Evolutionary conservation across 1,140 invertebrate species (phyloP), one percentile per base, ranked within the genome.

Genomic region (Triops longicaudatus): DNA sequence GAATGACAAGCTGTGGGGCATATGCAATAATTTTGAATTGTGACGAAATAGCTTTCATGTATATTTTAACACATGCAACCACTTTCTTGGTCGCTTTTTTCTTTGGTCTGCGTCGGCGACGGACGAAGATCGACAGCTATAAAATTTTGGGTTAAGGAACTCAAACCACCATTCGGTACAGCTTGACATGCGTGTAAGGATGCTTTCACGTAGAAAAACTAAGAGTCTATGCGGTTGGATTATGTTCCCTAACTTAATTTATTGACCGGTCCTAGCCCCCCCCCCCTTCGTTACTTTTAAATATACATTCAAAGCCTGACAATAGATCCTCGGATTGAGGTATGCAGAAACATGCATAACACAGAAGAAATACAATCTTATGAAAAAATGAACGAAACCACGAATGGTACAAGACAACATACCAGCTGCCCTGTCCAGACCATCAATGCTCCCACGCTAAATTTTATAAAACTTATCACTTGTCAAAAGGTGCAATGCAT

Each of bases 111-210:
- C 84, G 90, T 87, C 79, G 90, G 87, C 78, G 89, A 88, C 85
- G 92, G 91, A 81, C 92, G 90, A 82, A 92, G 86, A 83, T 92
- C 90, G 82, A 92, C 91, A 85, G 90, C 90, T 92, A 85, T 77
- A 80, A 83, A 31, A 28, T 42, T 82, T 81, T 79, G 82, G 31
- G 84, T 86, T 86, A 86, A 86, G 84, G 85, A 80, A 81, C 81
- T 81, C 81, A 71, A 81, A 78, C 75, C 78, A 79, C 73, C 78
- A 76, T 73, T 79, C 79, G 26, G 78, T 77, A 22, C 7, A 9
- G 72, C 76, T 74, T 73, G 22, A 72, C 28, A 72, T 73, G 73
- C 72, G 43, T 75, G 79, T 78, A 78, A 79, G 44, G 71, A 76
- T 50, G 42, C 43, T 37, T 79, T 82, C 85, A 84, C 84, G 82